These are phyloP conservation scores for Anguilla japonica DNA, from an alignment of 2,113 vertebrate species.

Conservation along the genomic window DNA sequence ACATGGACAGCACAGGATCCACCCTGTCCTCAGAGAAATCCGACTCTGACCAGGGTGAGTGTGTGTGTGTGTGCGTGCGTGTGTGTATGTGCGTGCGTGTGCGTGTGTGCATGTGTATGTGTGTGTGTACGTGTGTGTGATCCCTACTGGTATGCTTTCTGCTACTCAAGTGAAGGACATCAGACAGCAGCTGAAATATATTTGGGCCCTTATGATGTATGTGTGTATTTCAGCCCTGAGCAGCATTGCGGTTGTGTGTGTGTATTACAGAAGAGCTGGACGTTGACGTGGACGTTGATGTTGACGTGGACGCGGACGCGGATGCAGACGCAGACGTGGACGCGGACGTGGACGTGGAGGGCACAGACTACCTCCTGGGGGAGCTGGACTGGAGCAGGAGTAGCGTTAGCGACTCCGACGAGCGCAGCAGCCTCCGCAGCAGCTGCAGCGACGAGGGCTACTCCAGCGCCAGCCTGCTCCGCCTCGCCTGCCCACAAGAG, in stretches of 20 bases:
- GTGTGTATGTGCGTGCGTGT: not conserved
- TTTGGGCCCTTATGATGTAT: too few relatives aligned
- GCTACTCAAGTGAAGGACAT: too few relatives aligned
- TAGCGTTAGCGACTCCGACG: constrained; percentile 90
- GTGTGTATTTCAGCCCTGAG: not conserved
- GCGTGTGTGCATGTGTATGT: not conserved
- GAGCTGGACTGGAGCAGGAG: constrained; percentile 92
- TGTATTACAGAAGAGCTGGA: constrained; percentile 78
- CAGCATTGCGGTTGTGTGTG: not conserved
- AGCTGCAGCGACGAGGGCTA: constrained; percentile 92
- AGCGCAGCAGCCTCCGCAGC: constrained; percentile 86
- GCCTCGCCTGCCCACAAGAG: constrained; percentile 72
- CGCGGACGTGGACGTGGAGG: constrained; percentile 75
- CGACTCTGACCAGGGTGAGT: constrained; percentile 86
- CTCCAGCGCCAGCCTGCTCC: constrained; percentile 79
- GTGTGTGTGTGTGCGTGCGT: not conserved
- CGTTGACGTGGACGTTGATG: constrained; percentile 79
- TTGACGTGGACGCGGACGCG: too few relatives aligned
- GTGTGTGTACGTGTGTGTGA: not conserved
- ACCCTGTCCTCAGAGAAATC: constrained; percentile 81
- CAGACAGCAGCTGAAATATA: too few relatives aligned
- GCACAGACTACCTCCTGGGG: constrained; percentile 82
- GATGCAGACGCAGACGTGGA: too few relatives aligned
- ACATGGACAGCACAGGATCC: constrained; percentile 88
- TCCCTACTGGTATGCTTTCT: too few relatives aligned